A percentile compares a stretch with the other conserved stretches of the same genome.
These are phyloP conservation scores for Leptopilina drosophilae DNA, from an alignment of 2,888 invertebrate genomes.

Conservation along the genomic window DNA sequence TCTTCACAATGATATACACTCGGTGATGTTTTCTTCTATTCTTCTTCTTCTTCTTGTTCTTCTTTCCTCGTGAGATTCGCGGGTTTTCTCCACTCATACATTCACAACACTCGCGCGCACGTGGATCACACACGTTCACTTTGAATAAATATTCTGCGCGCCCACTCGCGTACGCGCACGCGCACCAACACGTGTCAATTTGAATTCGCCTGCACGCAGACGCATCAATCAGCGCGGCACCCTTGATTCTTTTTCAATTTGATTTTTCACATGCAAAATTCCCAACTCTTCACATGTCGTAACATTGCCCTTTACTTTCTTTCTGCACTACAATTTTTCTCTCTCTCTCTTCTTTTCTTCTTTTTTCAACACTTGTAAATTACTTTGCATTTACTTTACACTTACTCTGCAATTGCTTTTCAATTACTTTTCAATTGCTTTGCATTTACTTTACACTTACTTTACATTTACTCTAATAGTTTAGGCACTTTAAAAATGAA, in stretches of 20 bases:
- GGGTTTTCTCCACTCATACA: slow-evolving; percentile 14
- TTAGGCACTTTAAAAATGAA: too few relatives aligned
- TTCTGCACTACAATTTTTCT: not conserved
- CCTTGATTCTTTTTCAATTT: slow-evolving; percentile 31
- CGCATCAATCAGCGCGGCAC: slow-evolving; percentile 56
- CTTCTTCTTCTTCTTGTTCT: not conserved
- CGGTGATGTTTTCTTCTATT: slow-evolving; percentile 34
- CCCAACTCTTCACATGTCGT: slow-evolving; percentile 54
- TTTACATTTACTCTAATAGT: too few relatives aligned
- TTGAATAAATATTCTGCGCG: slow-evolving; percentile 46
- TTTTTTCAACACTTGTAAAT: not conserved
- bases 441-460: too few relatives aligned
- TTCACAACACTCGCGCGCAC: slow-evolving; percentile 14
- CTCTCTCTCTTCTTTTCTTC: not conserved
- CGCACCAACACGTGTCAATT: slow-evolving; percentile 49
- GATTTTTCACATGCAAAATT: slow-evolving; percentile 53
- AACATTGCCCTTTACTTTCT: slow-evolving; percentile 47
- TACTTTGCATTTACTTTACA: too few relatives aligned
- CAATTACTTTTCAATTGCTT: too few relatives aligned
- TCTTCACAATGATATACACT: slow-evolving; percentile 29
- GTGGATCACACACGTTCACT: slow-evolving; percentile 42
- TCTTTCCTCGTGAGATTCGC: not conserved
- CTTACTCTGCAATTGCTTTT: too few relatives aligned
- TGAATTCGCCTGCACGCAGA: slow-evolving; percentile 60
- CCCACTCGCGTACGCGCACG: slow-evolving; percentile 58